phyloP scores from a whole-genome alignment of 2,888 invertebrate species.

The Limnephilus rhombicus region DNA sequence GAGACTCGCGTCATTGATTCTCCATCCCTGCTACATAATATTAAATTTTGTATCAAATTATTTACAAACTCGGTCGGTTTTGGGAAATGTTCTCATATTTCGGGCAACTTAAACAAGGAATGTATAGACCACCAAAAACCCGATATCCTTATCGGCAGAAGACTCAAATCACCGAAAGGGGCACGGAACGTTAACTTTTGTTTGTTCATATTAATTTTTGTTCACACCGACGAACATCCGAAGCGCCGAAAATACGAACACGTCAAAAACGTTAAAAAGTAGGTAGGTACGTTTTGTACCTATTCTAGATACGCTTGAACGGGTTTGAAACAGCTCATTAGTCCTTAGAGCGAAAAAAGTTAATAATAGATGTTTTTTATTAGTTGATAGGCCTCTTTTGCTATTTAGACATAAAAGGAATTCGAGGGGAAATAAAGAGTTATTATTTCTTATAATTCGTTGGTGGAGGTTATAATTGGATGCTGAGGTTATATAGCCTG shows the following conservation, averaged over 20 bases:
- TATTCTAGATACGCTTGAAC: neutral
- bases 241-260: neutral
- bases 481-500: too few species aligned
- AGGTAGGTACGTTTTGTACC: neutral
- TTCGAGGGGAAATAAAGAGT: too few species aligned
- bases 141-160: constrained; percentile 14
- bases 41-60: neutral
- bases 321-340: neutral
- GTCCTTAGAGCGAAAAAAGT: neutral
- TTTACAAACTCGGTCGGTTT: neutral
- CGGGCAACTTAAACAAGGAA: neutral
- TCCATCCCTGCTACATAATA: neutral
- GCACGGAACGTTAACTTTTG: constrained; percentile 11
- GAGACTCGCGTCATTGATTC: neutral
- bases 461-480: too few species aligned
- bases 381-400: too few species aligned
- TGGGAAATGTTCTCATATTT: neutral
- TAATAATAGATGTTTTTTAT: too few species aligned
- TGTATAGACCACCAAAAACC: neutral
- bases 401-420: too few species aligned
- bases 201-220: constrained; percentile 24
- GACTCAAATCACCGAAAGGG: neutral
- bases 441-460: too few species aligned
- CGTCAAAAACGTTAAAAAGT: neutral
- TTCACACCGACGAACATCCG: neutral